These are phyloP conservation scores for Plebejus anna DNA, from an alignment of 2,888 invertebrate species.

Conservation along the genomic window DNA sequence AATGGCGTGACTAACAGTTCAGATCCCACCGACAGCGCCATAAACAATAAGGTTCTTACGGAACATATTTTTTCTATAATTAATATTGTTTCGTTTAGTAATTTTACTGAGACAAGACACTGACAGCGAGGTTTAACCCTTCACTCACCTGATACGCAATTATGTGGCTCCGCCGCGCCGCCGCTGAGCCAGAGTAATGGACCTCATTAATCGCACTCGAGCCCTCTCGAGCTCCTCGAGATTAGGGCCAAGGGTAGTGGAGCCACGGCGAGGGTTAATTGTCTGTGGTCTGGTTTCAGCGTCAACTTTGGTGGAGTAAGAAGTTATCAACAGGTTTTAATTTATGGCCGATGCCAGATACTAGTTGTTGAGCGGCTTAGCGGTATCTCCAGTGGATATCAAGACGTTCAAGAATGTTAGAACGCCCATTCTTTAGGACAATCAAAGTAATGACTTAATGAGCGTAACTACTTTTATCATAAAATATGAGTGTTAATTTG, in stretches of 20 bases:
- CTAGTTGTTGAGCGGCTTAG: background rate
- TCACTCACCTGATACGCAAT: slow-evolving; percentile 28
- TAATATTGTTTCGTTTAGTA: too few relatives aligned
- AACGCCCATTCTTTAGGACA: background rate
- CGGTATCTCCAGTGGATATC: background rate
- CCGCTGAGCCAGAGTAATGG: slow-evolving; percentile 6
- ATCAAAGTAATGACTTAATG: background rate
- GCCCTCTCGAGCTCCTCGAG: background rate
- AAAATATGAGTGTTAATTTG: background rate
- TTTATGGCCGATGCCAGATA: background rate
- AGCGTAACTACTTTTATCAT: too few relatives aligned
- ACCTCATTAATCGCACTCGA: slow-evolving; percentile 26
- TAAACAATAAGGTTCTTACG: too few relatives aligned
- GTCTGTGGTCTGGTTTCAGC: background rate
- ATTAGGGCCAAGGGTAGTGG: slow-evolving; percentile 6
- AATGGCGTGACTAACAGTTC: too few relatives aligned
- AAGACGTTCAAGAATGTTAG: background rate
- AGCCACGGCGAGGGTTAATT: background rate
- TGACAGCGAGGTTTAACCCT: background rate
- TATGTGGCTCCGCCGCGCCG: background rate
- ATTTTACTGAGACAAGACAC: background rate
- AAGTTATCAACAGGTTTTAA: background rate
- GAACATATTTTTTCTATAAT: too few relatives aligned
- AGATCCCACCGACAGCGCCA: too few relatives aligned
- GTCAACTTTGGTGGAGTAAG: background rate